phyloP scores from a whole-genome alignment of 1,140 invertebrate genomes.

The Brevipalpus yothersi region DNA sequence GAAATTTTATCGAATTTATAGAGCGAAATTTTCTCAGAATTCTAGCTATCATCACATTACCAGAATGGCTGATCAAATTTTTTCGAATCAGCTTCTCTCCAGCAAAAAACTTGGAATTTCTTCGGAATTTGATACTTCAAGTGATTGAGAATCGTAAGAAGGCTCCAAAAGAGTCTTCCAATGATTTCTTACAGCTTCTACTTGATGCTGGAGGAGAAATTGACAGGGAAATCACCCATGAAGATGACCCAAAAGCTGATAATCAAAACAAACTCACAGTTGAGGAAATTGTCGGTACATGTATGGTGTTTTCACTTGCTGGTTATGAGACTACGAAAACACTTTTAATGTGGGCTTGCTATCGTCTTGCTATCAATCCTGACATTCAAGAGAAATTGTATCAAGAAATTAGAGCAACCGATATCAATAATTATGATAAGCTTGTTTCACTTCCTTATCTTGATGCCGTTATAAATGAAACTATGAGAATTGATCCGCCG shows the following conservation, averaged over 20 bases:
- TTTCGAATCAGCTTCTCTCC: slow-evolving; percentile 6
- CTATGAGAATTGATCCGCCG: slow-evolving; percentile 39
- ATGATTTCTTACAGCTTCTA: slow-evolving; percentile 13
- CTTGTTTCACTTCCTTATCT: slow-evolving; percentile 15
- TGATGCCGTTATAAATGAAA: slow-evolving; percentile 16
- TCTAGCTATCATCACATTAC: slow-evolving; percentile 2
- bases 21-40: background rate
- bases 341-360: slow-evolving; percentile 12
- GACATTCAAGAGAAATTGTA: slow-evolving; percentile 4
- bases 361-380: slow-evolving; percentile 5
- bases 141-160: slow-evolving; percentile 8
- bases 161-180: background rate
- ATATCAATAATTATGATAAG: slow-evolving; percentile 9
- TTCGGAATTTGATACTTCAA: slow-evolving; percentile 3
- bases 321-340: slow-evolving; percentile 32
- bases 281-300: slow-evolving; percentile 24
- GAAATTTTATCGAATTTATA: slow-evolving; percentile 12
- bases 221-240: background rate
- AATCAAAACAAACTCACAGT: background rate
- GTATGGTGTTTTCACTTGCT: slow-evolving; percentile 39
- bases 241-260: background rate
- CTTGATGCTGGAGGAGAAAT: slow-evolving; percentile 8
- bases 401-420: background rate
- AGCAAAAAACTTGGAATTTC: slow-evolving; percentile 7
- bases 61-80: slow-evolving; percentile 4